These are phyloP conservation scores for Alosa sapidissima DNA, from an alignment of 2,797 vertebrate genomes.

Conservation along the genomic window DNA sequence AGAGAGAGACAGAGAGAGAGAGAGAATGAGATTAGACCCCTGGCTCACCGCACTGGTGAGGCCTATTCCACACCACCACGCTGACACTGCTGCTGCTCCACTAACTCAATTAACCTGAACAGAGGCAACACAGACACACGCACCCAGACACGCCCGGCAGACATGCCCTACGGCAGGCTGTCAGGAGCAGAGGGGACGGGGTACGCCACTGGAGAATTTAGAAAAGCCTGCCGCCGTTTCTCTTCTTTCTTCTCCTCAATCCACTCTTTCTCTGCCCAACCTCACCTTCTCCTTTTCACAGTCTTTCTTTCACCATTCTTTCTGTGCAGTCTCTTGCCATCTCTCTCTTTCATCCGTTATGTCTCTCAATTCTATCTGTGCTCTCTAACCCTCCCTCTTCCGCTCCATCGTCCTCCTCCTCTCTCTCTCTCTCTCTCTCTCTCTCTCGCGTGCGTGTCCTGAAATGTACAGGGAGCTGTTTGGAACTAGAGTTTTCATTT, in stretches of 20 bases:
- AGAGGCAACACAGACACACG: background rate
- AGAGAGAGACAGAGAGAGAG: constrained; percentile 10
- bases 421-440: background rate
- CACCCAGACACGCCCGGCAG: background rate
- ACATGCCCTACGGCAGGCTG: background rate
- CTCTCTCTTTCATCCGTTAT: constrained; percentile 40
- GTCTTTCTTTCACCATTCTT: background rate
- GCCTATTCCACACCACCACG: background rate
- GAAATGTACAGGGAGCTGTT: background rate
- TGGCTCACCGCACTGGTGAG: background rate
- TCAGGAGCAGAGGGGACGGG: background rate
- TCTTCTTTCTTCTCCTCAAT: background rate
- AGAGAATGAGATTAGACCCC: background rate
- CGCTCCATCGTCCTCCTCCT: background rate
- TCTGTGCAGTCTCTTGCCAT: constrained; percentile 25
- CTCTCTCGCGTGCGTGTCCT: background rate
- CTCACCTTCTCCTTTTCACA: background rate
- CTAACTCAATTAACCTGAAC: background rate
- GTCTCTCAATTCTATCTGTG: constrained; percentile 34
- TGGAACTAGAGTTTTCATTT: constrained; percentile 20
- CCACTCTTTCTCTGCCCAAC: too few relatives aligned
- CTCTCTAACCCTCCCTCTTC: constrained; percentile 6
- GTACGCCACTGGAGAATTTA: background rate
- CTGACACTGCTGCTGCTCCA: background rate
- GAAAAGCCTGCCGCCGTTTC: background rate